Percentiles rank a stretch among this genome's conserved stretches.
These are phyloP conservation scores for Euphydryas editha DNA, from an alignment of 2,888 invertebrate genomes.

Conservation along the genomic window DNA sequence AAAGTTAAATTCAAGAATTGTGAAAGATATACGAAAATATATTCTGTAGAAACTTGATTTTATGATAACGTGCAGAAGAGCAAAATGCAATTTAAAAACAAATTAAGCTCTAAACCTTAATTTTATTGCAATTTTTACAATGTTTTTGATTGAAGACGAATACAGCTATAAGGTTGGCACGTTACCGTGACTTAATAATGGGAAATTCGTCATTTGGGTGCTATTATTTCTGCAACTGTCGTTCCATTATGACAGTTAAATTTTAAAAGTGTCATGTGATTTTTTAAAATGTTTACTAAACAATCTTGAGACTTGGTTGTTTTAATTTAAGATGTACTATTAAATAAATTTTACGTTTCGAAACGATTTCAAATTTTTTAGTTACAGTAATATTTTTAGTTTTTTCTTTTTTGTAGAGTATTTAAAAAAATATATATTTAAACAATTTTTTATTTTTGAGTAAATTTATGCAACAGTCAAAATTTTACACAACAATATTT, in stretches of 20 bases:
- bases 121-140: conserved; percentile 38
- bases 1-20: not conserved
- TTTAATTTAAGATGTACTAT: not conserved
- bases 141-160: conserved; percentile 43
- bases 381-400: not conserved
- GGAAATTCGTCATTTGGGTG: conserved; percentile 54
- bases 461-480: not conserved
- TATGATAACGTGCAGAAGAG: conserved; percentile 33
- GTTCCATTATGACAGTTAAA: conserved; percentile 59
- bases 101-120: conserved; percentile 34
- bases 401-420: not conserved
- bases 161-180: conserved; percentile 42
- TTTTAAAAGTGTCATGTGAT: conserved; percentile 54
- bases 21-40: not conserved
- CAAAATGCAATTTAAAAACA: conserved; percentile 32
- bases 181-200: conserved; percentile 47
- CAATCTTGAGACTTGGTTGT: not conserved
- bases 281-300: conserved; percentile 11
- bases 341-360: not conserved
- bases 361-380: not conserved
- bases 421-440: not conserved
- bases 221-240: conserved; percentile 57
- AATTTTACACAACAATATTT: not conserved
- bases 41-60: conserved; percentile 10
- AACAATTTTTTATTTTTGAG: not conserved